A percentile compares a stretch with the other conserved stretches of the same genome.
Conservation (phyloP, 1,140 invertebrate genomes). For the Phortica variegata region DNA sequence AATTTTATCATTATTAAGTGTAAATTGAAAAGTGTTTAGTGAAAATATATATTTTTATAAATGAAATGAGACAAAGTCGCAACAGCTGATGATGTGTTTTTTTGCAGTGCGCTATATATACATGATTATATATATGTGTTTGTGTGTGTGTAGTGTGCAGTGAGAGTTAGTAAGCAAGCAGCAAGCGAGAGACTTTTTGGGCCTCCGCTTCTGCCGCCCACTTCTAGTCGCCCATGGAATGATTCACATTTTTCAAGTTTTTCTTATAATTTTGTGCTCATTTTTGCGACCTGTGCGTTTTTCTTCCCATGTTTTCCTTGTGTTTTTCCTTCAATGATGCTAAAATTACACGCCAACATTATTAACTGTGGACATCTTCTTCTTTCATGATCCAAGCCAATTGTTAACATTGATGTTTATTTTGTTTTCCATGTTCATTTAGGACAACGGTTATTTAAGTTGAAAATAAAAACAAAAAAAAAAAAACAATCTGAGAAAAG, state of each 20-base stretch:
- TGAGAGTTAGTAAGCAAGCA: conserved; percentile 28
- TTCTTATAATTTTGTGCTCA: conserved; percentile 13
- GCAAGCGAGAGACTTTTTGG: conserved; percentile 15
- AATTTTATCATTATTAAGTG: neutral
- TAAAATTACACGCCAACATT: conserved; percentile 22
- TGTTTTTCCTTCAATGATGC: conserved; percentile 14
- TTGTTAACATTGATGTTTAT: conserved; percentile 21
- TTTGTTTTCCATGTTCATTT: conserved; percentile 29
- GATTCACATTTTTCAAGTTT: conserved; percentile 45
- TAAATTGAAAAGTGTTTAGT: conserved; percentile 27
- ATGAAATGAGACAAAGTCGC: conserved; percentile 29
- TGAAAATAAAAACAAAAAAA: conserved; percentile 35
- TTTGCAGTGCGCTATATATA: conserved; percentile 15
- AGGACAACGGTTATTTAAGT: conserved; percentile 36
- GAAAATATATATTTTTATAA: conserved; percentile 29
- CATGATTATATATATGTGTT: conserved; percentile 19
- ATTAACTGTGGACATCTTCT: conserved; percentile 50
- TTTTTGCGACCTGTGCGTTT: conserved; percentile 9
- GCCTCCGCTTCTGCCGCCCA: conserved; percentile 24
- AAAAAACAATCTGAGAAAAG: conserved; percentile 20
- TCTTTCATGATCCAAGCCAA: conserved; percentile 23
- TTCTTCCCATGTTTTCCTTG: conserved; percentile 18
- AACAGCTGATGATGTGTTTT: conserved; percentile 53
- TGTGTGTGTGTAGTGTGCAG: conserved; percentile 25
- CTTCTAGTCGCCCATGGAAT: conserved; percentile 34